phyloP scores from a whole-genome alignment of 1,140 invertebrate species.

The Hirudo medicinalis region DNA sequence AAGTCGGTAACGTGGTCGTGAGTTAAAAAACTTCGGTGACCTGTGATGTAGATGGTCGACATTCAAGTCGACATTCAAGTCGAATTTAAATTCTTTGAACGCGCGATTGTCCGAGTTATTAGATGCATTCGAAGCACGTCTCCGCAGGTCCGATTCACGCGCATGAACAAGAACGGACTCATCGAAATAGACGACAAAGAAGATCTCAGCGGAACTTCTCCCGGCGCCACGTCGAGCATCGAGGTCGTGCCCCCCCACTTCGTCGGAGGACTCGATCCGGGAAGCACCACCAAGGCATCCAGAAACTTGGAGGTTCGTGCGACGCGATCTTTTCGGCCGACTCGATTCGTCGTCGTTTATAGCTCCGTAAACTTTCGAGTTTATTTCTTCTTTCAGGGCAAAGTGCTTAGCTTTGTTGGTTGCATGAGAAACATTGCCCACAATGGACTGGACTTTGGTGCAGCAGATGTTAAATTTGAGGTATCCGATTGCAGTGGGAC shows the following conservation, averaged over 20 bases:
- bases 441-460: conserved; percentile 52
- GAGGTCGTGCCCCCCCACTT: conserved; percentile 59
- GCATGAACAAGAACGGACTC: conserved; percentile 44
- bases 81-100: too few species aligned
- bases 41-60: too few species aligned
- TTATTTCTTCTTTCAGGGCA: not conserved
- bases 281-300: conserved; percentile 28
- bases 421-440: conserved; percentile 67
- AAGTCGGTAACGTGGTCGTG: too few species aligned
- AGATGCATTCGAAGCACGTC: not conserved
- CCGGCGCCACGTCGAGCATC: conserved; percentile 47
- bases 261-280: conserved; percentile 55
- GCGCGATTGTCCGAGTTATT: too few species aligned
- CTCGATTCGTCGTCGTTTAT: too few species aligned
- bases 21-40: too few species aligned
- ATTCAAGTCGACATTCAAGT: too few species aligned
- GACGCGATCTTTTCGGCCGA: not conserved
- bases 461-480: conserved; percentile 39
- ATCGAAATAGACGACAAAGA: conserved; percentile 54
- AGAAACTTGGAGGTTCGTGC: conserved; percentile 36
- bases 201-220: conserved; percentile 45
- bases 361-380: not conserved
- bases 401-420: conserved; percentile 56
- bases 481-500: conserved; percentile 60
- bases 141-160: conserved; percentile 43